Base-by-base conservation (phyloP, 53 echinoderm and acorn worm species). In the Echinarachnius parma region DNA sequence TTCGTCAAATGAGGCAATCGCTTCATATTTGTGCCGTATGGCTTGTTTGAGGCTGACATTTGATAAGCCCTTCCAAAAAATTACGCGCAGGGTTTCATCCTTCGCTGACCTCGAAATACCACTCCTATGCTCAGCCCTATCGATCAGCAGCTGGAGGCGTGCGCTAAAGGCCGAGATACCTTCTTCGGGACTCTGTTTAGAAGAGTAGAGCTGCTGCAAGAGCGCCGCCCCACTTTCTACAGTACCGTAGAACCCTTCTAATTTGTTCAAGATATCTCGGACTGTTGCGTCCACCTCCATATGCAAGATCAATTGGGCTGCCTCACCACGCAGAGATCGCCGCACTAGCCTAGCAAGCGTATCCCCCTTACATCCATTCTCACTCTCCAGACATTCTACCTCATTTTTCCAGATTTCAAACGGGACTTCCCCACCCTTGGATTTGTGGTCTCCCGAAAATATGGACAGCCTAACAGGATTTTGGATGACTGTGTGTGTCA, bases 211-310 rank as follows among this genome's bases (percentile, higher is more conserved):
- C 19, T 83, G 83, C 60, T 77, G 66, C 0, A 83, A 52, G 26
- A 83, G 28, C 5, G 35, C 63, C 13, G 83, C 66, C 13, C 77
- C 77, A 7, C 49, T 35, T 4, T 83, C 68, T 5, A 83, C 77
- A 0, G 77, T 68, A 4, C 83, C 77, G 58, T 77, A 83, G 5
- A 61, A 36, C 13, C 77, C 77, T 5, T 83, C 83, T 16, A 83
- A 28, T 30, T 83, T 83, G 4, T 58, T 18, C 0, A 67, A 4
- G 1, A 83, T 66, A 0, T 32, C 48, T 0, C 58, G 35, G 0
- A 67, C 60, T 10, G 60, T n/a, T 2, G 83, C 28, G 3, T 58
- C 68, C 9, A 61, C 23, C 1, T 57, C 64, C 59, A 83, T 56
- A 34, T 59, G 28, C 34, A 77, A 27, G n/a, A 63, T 32, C 7